Evolutionary conservation across 2,797 vertebrate species (phyloP).

Genomic region (Phalloptychus januarius): DNA sequence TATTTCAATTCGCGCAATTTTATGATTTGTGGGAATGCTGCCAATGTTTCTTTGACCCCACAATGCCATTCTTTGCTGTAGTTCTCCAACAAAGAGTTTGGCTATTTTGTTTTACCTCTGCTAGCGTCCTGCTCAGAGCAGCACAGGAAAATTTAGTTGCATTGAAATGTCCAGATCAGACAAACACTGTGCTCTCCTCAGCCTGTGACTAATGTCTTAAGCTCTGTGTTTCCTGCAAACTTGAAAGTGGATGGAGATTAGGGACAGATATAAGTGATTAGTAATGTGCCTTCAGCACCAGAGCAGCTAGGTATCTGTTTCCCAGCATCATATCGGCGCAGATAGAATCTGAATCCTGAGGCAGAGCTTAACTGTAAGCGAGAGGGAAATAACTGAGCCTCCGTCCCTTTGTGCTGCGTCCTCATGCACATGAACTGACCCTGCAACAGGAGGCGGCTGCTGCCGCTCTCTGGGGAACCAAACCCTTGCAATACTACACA

Average conservation of each 20-base stretch:
- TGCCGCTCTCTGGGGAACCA: constrained; percentile 9
- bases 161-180: constrained; percentile 31
- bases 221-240: constrained; percentile 56
- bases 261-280: constrained; percentile 69
- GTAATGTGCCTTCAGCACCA: constrained; percentile 54
- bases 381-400: constrained; percentile 70
- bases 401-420: constrained; percentile 45
- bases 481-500: constrained; percentile 5
- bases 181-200: constrained; percentile 28
- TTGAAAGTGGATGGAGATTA: constrained; percentile 63
- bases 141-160: background rate
- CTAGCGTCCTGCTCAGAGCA: background rate
- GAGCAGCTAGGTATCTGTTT: constrained; percentile 64
- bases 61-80: background rate
- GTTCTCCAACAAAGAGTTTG: background rate
- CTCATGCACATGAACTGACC: constrained; percentile 50
- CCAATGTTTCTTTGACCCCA: background rate
- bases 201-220: constrained; percentile 68
- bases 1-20: too few relatives aligned
- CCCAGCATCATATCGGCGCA: constrained; percentile 51
- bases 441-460: constrained; percentile 16
- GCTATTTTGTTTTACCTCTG: background rate
- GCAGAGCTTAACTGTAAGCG: constrained; percentile 57
- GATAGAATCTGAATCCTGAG: constrained; percentile 62
- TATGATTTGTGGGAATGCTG: background rate